phyloP scores from a whole-genome alignment of 2,797 vertebrate genomes.

The Sphenodon punctatus region DNA sequence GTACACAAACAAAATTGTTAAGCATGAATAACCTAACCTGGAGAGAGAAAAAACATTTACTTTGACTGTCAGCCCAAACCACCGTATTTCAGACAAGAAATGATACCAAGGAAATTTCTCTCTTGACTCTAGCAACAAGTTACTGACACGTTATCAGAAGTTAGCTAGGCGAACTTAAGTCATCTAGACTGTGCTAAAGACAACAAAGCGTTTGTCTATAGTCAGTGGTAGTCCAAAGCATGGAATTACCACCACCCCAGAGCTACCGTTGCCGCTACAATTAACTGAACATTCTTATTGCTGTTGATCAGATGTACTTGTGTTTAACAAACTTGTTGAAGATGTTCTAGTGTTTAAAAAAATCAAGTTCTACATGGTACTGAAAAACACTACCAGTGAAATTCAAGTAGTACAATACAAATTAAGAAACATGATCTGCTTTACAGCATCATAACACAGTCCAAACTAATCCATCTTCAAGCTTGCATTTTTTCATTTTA shows the following conservation, averaged over 20 bases:
- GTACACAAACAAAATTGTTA: no score
- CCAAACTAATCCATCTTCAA: background rate
- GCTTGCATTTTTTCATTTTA: background rate
- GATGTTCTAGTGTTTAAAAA: no score
- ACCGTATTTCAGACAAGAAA: background rate
- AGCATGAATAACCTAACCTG: background rate
- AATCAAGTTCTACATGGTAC: background rate
- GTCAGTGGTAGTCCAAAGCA: background rate
- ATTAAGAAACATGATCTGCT: background rate
- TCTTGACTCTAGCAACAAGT: background rate
- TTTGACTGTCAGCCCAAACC: background rate
- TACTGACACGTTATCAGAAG: background rate
- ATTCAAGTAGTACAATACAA: background rate
- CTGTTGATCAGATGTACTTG: background rate
- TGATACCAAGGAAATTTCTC: background rate
- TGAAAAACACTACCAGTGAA: background rate
- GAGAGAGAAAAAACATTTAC: no score
- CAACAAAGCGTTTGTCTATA: accelerated
- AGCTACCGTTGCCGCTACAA: background rate
- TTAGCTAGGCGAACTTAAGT: background rate
- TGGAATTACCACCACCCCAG: no score
- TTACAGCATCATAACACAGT: background rate
- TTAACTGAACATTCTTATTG: background rate
- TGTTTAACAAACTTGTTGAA: background rate
- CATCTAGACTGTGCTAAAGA: background rate